Evolutionary conservation across 2,888 invertebrate species (phyloP).

Genomic region (Temnothorax rugatulus): DNA sequence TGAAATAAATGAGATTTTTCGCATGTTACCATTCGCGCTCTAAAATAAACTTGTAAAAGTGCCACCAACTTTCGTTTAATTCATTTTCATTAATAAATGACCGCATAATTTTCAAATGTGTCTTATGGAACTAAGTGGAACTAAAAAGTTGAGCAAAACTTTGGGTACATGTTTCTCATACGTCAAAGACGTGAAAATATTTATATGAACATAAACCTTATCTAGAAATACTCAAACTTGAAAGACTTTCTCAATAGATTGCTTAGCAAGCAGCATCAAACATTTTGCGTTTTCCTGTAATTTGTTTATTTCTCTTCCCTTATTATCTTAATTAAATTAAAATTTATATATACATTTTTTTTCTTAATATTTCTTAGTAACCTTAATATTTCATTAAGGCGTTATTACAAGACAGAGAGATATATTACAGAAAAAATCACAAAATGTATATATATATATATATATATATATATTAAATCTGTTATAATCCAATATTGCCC

Average conservation of each 20-base stretch:
- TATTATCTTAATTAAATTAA: conserved; percentile 3
- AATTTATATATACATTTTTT: not conserved
- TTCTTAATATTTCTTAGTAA: not conserved
- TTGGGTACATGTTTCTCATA: not conserved
- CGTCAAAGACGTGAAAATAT: conserved; percentile 15
- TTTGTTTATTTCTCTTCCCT: not conserved
- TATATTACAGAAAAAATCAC: no score
- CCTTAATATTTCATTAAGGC: not conserved
- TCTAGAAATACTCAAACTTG: not conserved
- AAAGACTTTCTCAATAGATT: not conserved
- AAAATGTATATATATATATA: not conserved
- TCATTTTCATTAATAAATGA: conserved; percentile 47
- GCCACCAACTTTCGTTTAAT: conserved; percentile 21
- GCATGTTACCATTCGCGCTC: conserved; percentile 5
- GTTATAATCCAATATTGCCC: conserved; percentile 5
- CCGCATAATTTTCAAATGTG: conserved; percentile 31
- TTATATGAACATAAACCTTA: not conserved
- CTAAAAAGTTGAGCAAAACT: conserved; percentile 24
- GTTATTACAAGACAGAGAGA: not conserved
- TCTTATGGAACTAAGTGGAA: not conserved
- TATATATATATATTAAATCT: not conserved
- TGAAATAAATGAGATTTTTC: conserved; percentile 51
- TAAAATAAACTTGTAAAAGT: conserved; percentile 33
- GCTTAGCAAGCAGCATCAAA: not conserved
- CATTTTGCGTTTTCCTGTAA: not conserved